A percentile compares a stretch with the other conserved stretches of the same genome.
phyloP scores from a whole-genome alignment of 2,797 vertebrate genomes.

The Chanos chanos region DNA sequence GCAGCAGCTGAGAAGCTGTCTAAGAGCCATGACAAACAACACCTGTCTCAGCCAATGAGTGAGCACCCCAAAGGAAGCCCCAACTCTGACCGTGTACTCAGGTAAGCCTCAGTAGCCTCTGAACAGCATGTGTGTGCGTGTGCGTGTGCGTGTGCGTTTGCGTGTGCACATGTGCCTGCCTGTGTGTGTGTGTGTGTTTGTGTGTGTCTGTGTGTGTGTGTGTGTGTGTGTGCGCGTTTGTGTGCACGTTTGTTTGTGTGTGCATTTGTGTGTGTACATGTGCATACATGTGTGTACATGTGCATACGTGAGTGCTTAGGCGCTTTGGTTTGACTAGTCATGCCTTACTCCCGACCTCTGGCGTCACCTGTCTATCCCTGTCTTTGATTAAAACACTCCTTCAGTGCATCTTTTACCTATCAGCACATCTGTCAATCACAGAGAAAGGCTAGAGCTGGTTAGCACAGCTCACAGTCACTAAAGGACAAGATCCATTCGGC shows the following conservation, averaged over 20 bases:
- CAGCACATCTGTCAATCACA: constrained; percentile 22
- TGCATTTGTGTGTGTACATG: no score
- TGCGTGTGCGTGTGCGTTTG: no score
- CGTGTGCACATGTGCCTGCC: no score
- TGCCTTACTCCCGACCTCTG: no score
- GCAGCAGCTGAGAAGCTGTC: constrained; percentile 95
- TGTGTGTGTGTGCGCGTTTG: no score
- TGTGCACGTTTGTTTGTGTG: no score
- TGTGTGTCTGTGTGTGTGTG: no score
- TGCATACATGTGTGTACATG: no score
- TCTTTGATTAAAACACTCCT: neutral
- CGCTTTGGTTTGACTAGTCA: no score
- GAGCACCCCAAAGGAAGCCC: constrained; percentile 86
- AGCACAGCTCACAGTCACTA: constrained; percentile 27
- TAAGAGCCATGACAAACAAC: constrained; percentile 88
- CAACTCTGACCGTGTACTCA: constrained; percentile 88
- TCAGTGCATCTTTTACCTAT: constrained; percentile 18
- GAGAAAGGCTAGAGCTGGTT: constrained; percentile 18
- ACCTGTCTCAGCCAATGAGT: constrained; percentile 71
- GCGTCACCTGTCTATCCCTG: neutral
- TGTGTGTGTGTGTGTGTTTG: no score
- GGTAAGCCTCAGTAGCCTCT: constrained; percentile 67
- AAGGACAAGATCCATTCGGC: constrained; percentile 14
- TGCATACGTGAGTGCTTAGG: no score
- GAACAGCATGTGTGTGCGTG: neutral